A percentile compares a stretch with the other conserved stretches of the same genome.
Conservation (phyloP, 2,113 vertebrate species). For the Mixornis gularis region DNA sequence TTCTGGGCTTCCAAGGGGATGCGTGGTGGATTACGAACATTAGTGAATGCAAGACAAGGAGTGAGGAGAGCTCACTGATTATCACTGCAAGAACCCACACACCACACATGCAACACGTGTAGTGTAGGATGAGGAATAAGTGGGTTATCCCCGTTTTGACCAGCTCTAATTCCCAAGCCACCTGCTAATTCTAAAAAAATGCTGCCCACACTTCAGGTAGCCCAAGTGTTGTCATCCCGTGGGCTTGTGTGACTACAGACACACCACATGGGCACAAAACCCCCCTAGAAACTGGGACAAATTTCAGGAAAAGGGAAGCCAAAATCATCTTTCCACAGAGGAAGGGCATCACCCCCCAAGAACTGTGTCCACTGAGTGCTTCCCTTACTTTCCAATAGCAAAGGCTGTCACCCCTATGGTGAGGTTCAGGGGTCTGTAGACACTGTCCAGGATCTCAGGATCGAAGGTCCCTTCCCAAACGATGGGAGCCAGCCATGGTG, state of each 20-base stretch:
- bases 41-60: background rate
- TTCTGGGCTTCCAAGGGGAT: background rate
- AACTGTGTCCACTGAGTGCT: background rate
- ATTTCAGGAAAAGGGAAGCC: background rate
- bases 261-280: background rate
- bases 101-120: fast-evolving
- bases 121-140: background rate
- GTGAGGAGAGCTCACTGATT: background rate
- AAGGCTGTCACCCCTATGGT: slow-evolving; percentile 69
- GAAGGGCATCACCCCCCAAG: background rate
- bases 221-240: no score
- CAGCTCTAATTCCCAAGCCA: background rate
- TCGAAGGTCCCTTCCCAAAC: slow-evolving; percentile 76
- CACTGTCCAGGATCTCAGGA: slow-evolving; percentile 49
- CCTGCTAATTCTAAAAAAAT: background rate
- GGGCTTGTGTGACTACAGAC: background rate
- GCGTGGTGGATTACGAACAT: fast-evolving
- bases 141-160: background rate
- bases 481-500: slow-evolving; percentile 77
- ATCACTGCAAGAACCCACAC: background rate
- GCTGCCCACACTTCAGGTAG: background rate
- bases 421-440: slow-evolving; percentile 60
- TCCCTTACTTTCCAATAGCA: slow-evolving; percentile 71
- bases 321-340: background rate
- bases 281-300: background rate